Base-by-base conservation (phyloP, 2,797 vertebrate species). In the Phataginus tricuspis region DNA sequence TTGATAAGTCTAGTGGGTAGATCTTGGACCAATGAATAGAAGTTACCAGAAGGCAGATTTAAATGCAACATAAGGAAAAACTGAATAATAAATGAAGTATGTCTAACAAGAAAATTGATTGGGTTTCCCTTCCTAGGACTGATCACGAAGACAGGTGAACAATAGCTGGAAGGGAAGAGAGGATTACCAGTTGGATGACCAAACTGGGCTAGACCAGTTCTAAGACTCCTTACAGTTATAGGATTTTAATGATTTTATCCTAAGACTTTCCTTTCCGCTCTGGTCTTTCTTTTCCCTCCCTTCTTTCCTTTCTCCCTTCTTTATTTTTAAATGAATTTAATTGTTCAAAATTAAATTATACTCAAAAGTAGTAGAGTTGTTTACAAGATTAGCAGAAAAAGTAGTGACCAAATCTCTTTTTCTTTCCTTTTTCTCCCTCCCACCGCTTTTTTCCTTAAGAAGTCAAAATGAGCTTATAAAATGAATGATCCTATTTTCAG, bases 391-490 rank as follows among this genome's bases (percentile, higher is more conserved):
- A 84, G 21, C 27, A 80, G 49, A 61, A 85, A 74, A 80, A 87
- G 4, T 75, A 80, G 82, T 53, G 31, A 5, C 19, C 75, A 14
- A 66, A 69, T 53, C 4, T 42, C 71, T 83, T 59, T 74, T 59
- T 89, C 29, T 80, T 85, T 86, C 55, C 8, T 25, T 59, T 49
- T 61, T 51, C 19, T 0, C 15, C 5, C 4, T 45, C 42, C 42
- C 42, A 45, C 42, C 42, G 10, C 8, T 39, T 85, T 66, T 42
- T 97, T 89, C 92, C 57, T 93, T 55, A 86, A 91, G 68, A 94
- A 94, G 75, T 89, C 45, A 94, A 90, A 96, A 75, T 59, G 75
- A 66, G 7, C 23, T 88, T 89, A 96, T 79, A 53, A 86, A 90
- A 23, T 91, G 57, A 83, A 64, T 74, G 59, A 68, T 89, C 45